Base-by-base conservation (phyloP, 1,140 invertebrate genomes). In the Harlomillsia oculata region DNA sequence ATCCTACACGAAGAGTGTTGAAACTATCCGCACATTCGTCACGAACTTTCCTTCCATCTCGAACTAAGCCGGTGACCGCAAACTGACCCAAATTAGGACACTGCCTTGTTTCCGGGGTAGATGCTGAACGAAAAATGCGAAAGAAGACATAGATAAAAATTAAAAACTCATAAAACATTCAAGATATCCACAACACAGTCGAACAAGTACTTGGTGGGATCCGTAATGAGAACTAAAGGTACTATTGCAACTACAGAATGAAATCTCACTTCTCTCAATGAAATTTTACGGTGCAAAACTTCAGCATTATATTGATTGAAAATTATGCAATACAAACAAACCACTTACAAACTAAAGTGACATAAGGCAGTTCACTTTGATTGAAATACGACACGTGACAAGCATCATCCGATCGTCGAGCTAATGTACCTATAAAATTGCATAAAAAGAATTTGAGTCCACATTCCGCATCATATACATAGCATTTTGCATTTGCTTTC, bases 341-440 rank as follows among this genome's bases (percentile, higher is more conserved):
- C n/a, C 30, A 83, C 82, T 84, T 74, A 89, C 87, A 87, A 70
- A 89, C 82, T 75, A 91, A 77, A 32, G 87, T 90, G 67, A 87
- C 77, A 72, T 81, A 90, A 59, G 86, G 82, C 63, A 82, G 77
- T 56, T 76, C 80, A 66, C 72, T 73, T 40, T 74, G 73, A 65
- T 80, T 77, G 69, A 82, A 82, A 67, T 78, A 74, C 55, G 80
- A 70, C 26, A 71, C 60, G 53, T 71, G 73, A 68, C 79, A 81
- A 29, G 78, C 78, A 62, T 81, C 78, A 66, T 80, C 80, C 40
- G 80, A 74, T 53, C 82, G 79, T 48, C 68, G 58, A 9, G 72
- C 68, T 16, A 67, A 66, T 5, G 60, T 62, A 39, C 74, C 71
- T 73, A 61, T 29, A 48, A 48, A 28, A 48, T 20, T 32, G 14